Evolutionary conservation across 2,888 invertebrate species (phyloP), one percentile per base, ranked within the genome.

Genomic region (Eristalis pertinax): DNA sequence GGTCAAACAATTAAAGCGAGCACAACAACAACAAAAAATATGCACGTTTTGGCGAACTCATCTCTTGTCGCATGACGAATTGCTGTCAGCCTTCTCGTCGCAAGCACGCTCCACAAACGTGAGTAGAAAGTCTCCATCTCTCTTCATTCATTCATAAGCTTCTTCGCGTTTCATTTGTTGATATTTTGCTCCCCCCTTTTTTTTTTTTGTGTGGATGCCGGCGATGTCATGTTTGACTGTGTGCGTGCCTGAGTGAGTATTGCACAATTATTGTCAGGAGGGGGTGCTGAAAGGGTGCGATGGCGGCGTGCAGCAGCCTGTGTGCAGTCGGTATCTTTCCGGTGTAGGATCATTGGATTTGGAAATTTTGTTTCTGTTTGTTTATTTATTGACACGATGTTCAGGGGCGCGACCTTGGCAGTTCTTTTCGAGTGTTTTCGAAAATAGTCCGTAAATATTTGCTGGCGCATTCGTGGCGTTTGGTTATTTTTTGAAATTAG

Each of bases 61-160:
- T 50, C 50, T 50, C 19, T 19, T 19, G 19, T 50, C 50, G 50
- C 50, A 50, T 50, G 50, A 50, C 50, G 50, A 19, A 50, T 3
- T 24, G 60, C 24, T 60, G 22, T 60, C 24, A 24, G 5, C 13
- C 60, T 11, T 22, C 4, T 7, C 26, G 22, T 24, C 58, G 58
- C 60, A 19, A 50, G 50, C 60, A 29, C 60, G 26, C 60, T 60
- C 50, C n/a, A 26, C 60, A 60, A 60, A 60, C 60, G 60, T 60
- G 60, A 60, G 60, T 60, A 60, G 60, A 60, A 60, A 60, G 60
- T 29, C 60, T 11, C 19, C 50, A 50, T 8, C 50, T 50, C 60
- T 60, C 13, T 10, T 60, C 60, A 26, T 60, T 60, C 60, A 60
- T 60, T 29, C 24, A 60, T 60, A 60, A 60, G 26, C 60, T 24